Evolutionary conservation across 1,140 invertebrate species (phyloP), one percentile per base, ranked within the genome.

Genomic region (Eubasilissa regina): DNA sequence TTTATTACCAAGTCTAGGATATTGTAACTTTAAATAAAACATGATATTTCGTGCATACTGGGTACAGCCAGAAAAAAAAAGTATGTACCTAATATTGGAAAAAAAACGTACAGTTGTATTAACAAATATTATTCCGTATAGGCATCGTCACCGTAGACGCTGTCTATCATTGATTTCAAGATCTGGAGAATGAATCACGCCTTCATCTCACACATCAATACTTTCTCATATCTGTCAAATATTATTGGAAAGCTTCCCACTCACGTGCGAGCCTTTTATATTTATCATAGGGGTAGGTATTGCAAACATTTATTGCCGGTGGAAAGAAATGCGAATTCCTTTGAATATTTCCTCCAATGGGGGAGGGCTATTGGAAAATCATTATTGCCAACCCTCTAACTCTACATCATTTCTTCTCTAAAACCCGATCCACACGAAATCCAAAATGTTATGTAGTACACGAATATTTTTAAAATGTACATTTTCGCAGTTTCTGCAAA

Each of bases 321-420:
- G 25, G 70, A 74, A 43, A 74, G 74, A 76, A 62, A 62, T 73
- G 48, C 51, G 70, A 35, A 73, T 76, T 76, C 74, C 55, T 76
- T 76, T 76, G 74, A 76, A 76, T 76, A 76, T 76, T 76, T 76
- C 43, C 15, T 13, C 21, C 55, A 25, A 25, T 15, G 45, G 55
- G 56, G 35, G 55, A 76, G 51, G 25, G 74, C 74, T 76, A 76
- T 76, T 76, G 74, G 74, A 76, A 76, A 76, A 76, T 76, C 74
- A 76, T 76, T 76, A 76, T 64, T 60, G 58, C 74, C 74, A 44
- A 45, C 74, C 56, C 47, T 51, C 13, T 53, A 35, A 35, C 47
- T 51, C 13, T 53, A 35, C 25, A 74, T 74, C 44, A 51, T 43
- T 35, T 25, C 51, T 51, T n/a, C 25, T 56, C 48, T 51, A 56